Percentiles rank a stretch among this genome's conserved stretches.
Evolutionary conservation across 2,888 invertebrate genomes (phyloP).

Genomic region (Tetragnatha montana): DNA sequence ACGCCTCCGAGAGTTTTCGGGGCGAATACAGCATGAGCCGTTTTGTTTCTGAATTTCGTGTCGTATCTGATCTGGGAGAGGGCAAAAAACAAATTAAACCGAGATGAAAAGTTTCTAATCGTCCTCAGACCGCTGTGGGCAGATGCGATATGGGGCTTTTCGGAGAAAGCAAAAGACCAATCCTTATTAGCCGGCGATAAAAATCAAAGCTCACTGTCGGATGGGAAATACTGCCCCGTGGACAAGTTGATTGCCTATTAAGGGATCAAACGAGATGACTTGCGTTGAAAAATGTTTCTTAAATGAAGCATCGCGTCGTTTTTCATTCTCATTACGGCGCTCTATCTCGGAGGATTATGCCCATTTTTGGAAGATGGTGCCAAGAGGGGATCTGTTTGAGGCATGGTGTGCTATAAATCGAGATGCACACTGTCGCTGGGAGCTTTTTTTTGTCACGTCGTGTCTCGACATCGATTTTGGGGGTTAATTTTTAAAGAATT

Average conservation of each 20-base stretch:
- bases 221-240: constrained; percentile 23
- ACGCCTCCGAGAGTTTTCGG: too few relatives aligned
- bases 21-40: too few relatives aligned
- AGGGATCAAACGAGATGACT: constrained; percentile 30
- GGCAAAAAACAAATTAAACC: background rate
- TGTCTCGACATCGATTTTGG: background rate
- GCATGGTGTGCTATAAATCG: background rate
- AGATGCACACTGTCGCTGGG: background rate
- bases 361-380: constrained; percentile 16
- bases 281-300: constrained; percentile 52
- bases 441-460: background rate
- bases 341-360: constrained; percentile 5
- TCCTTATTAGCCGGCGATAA: constrained; percentile 48
- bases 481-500: background rate
- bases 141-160: constrained; percentile 8
- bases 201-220: constrained; percentile 14
- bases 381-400: background rate
- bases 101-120: background rate
- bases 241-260: constrained; percentile 48
- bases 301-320: constrained; percentile 44
- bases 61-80: too few relatives aligned
- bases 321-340: constrained; percentile 35
- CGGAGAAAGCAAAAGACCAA: background rate
- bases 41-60: too few relatives aligned
- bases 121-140: constrained; percentile 2